Percentiles rank a stretch among this genome's conserved stretches.
Evolutionary conservation across 2,113 vertebrate species (phyloP).

Genomic region (Charina bottae): DNA sequence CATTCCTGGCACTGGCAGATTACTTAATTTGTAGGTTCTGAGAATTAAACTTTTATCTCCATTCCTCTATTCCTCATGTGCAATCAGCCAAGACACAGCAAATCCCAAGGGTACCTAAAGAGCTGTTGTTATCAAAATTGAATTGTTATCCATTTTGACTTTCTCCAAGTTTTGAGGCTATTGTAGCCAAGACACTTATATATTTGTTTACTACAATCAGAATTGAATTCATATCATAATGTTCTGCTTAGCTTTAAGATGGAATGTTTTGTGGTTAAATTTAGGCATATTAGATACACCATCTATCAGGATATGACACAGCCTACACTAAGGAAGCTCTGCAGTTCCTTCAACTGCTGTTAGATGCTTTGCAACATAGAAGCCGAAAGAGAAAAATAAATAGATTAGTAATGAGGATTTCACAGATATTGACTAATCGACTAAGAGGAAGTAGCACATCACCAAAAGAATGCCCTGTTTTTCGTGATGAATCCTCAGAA

Average conservation of each 20-base stretch:
- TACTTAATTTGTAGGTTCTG: not conserved
- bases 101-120: not conserved
- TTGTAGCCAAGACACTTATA: not conserved
- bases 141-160: not conserved
- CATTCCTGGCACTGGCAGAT: not conserved
- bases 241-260: not conserved
- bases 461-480: not conserved
- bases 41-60: not conserved
- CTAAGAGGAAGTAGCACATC: constrained; percentile 29
- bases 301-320: not conserved
- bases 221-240: too few species aligned
- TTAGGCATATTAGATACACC: not conserved
- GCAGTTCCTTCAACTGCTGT: not conserved
- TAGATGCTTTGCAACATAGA: not conserved
- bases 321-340: not conserved
- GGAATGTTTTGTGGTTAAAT: not conserved
- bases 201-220: not conserved
- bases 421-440: constrained; percentile 8
- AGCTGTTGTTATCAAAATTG: not conserved
- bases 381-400: not conserved
- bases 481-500: constrained; percentile 14
- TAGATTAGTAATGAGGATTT: constrained; percentile 20
- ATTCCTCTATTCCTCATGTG: not conserved
- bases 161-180: not conserved
- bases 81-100: not conserved